A percentile compares a stretch with the other conserved stretches of the same genome.
Evolutionary conservation across 2,888 invertebrate species (phyloP).

Genomic region (Gymnocheta viridis): DNA sequence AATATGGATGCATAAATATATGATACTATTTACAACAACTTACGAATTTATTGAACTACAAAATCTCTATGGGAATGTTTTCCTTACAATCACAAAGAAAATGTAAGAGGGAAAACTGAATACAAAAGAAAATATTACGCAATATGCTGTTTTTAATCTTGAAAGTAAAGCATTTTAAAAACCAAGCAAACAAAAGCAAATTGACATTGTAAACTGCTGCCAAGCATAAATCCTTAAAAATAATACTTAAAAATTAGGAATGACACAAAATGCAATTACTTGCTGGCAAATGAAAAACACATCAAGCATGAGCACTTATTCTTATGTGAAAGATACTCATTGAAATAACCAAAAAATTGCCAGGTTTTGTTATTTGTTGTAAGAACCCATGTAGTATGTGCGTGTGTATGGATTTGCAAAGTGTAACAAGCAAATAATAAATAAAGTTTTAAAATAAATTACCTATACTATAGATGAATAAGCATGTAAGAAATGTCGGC

Average conservation of each 20-base stretch:
- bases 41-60: conserved; percentile 67
- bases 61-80: conserved; percentile 67
- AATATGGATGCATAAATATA: background rate
- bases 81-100: conserved; percentile 6
- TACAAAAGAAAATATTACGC: conserved; percentile 58
- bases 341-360: conserved; percentile 18
- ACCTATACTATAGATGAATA: background rate
- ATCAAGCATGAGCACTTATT: background rate
- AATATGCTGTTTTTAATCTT: conserved; percentile 56
- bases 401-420: too few relatives aligned
- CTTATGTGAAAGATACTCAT: background rate
- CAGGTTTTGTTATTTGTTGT: background rate
- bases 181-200: conserved; percentile 45
- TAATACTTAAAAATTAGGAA: conserved; percentile 50
- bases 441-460: conserved; percentile 4
- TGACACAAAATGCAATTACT: conserved; percentile 51
- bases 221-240: conserved; percentile 67
- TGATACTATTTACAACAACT: conserved; percentile 38
- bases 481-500: background rate
- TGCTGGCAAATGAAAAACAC: conserved; percentile 12
- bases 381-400: too few relatives aligned
- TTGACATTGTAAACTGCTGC: conserved; percentile 56
- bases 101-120: background rate
- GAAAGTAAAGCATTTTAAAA: conserved; percentile 14
- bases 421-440: too few relatives aligned